Percentiles rank a stretch among this genome's conserved stretches.
phyloP scores from a whole-genome alignment of 2,113 vertebrate genomes.

The Colinus virginianus region DNA sequence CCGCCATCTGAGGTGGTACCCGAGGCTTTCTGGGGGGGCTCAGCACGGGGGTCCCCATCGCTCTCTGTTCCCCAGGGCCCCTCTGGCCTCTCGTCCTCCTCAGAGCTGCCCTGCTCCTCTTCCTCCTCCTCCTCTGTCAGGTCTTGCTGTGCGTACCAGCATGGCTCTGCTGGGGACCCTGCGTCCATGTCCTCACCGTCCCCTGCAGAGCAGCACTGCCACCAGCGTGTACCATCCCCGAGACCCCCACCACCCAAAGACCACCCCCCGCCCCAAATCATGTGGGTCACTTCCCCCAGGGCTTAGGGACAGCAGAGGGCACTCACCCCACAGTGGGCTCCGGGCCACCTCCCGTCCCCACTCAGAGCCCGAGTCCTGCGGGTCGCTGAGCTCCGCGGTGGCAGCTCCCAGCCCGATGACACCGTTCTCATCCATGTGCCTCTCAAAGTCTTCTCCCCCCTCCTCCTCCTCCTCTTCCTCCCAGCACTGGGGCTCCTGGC shows the following conservation, averaged over 20 bases:
- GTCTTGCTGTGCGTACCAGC: constrained; percentile 20
- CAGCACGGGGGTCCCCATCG: background rate
- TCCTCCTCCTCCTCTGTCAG: constrained; percentile 58
- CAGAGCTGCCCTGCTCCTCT: background rate
- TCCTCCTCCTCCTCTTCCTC: constrained; percentile 32
- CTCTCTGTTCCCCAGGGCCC: constrained; percentile 31
- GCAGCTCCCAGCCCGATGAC: constrained; percentile 70
- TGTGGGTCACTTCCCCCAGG: rapidly evolving
- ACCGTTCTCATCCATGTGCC: constrained; percentile 80
- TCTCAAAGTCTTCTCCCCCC: constrained; percentile 51
- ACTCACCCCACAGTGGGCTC: constrained; percentile 62
- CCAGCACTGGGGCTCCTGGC: constrained; percentile 24
- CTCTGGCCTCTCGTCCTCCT: background rate
- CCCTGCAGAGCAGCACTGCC: constrained; percentile 63
- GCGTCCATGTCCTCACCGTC: constrained; percentile 24
- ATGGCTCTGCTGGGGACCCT: background rate
- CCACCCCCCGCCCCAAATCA: background rate
- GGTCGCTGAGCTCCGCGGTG: background rate
- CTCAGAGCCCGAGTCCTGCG: constrained; percentile 1
- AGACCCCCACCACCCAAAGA: background rate
- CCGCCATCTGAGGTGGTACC: background rate
- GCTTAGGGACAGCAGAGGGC: rapidly evolving
- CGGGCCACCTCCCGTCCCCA: background rate
- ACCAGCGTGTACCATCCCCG: rapidly evolving
- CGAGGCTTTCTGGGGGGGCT: background rate